Base-by-base conservation (phyloP, 1,140 invertebrate species). In the Liolophura sinensis region DNA sequence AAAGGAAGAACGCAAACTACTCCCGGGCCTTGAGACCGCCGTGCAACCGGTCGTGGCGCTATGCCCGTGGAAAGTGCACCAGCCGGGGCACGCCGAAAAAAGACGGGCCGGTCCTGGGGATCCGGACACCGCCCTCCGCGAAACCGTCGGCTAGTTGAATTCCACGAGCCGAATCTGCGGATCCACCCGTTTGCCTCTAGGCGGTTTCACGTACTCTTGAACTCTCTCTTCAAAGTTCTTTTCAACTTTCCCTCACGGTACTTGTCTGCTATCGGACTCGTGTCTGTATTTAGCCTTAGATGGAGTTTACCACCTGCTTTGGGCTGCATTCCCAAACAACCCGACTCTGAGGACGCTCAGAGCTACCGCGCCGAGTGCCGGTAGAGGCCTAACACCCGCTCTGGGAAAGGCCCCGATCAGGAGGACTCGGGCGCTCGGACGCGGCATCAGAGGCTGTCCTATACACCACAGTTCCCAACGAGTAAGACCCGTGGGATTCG, bases 211-310 rank as follows among this genome's bases (percentile, higher is more conserved):
- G 89, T 89, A 90, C 90, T 91, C 84, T 92, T 92, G 75, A 91
- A 92, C 91, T 92, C 91, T 92, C 90, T 92, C 88, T 92, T 92
- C 91, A 92, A 91, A 91, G 90, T 92, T 88, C 90, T 92, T 92
- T 92, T 90, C 91, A 92, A 90, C 90, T 92, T 93, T 92, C 90
- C 91, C 89, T 92, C 90, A 91, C 91, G 89, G 91, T 92, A 93
- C 91, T 93, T 92, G 90, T 93, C 90, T 87, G 89, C 91, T 93
- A 92, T 93, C 90, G 90, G 91, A 91, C 90, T 92, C 90, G 86
- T 87, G 88, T 86, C 84, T 70, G 87, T 92, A 92, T 92, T 92
- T 92, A 92, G 90, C 89, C 88, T 92, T 92, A 90, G 90, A 90
- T 90, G 90, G 88, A 91, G 88, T 91, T 90, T 92, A 92, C 89